These are phyloP conservation scores for Enteromius mattozi DNA, from an alignment of 2,797 vertebrate genomes.

Conservation along the genomic window DNA sequence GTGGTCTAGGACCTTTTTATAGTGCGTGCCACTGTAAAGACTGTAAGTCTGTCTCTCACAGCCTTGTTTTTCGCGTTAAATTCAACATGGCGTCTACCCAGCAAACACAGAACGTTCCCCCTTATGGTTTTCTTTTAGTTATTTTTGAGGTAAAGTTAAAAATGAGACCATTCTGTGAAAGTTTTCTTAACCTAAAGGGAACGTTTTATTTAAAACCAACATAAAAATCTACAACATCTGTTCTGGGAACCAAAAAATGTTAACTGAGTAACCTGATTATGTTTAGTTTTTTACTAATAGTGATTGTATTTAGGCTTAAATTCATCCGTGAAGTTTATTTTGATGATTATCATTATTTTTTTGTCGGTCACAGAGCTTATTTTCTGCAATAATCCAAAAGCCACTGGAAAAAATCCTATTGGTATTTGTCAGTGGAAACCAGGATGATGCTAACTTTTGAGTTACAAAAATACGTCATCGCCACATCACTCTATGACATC, in stretches of 20 bases:
- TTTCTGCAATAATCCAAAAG: slow-evolving; percentile 7
- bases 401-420: neutral
- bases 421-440: neutral
- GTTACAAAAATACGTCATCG: neutral
- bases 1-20: neutral
- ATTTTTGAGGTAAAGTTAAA: neutral
- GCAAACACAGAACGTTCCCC: neutral
- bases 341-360: neutral
- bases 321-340: neutral
- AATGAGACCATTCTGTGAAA: neutral
- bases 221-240: neutral
- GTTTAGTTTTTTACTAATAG: neutral
- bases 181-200: neutral
- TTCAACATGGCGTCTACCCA: neutral
- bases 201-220: neutral
- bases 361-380: neutral
- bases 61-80: neutral
- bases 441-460: neutral
- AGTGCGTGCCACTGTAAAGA: neutral
- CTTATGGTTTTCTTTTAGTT: neutral
- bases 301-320: neutral
- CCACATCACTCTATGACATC: neutral
- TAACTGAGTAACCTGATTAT: neutral
- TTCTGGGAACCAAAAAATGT: neutral
- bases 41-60: neutral